Evolutionary conservation across 2,113 vertebrate genomes (phyloP).

Genomic region (Tonatia bakeri): DNA sequence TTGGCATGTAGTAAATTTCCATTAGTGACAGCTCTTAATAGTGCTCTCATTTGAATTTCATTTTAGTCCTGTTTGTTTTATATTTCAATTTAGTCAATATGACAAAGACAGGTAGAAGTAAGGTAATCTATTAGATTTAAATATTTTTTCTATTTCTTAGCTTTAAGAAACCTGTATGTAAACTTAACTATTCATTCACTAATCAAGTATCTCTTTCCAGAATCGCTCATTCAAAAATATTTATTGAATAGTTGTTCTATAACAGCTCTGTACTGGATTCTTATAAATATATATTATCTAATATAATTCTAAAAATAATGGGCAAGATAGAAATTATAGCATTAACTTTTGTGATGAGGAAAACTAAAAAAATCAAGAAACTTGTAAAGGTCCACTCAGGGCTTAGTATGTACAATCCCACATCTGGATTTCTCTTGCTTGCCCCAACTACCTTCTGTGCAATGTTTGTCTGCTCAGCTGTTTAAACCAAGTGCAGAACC

Average conservation of each 20-base stretch:
- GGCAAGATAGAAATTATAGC: background rate
- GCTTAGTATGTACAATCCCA: background rate
- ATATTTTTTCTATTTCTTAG: background rate
- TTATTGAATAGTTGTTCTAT: background rate
- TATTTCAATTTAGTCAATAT: background rate
- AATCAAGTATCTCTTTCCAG: background rate
- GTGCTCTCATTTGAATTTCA: background rate
- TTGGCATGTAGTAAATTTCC: background rate
- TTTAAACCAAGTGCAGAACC: background rate
- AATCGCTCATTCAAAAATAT: background rate
- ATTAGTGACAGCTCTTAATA: background rate
- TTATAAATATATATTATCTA: background rate
- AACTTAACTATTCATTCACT: background rate
- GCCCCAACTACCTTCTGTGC: background rate
- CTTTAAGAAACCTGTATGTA: background rate
- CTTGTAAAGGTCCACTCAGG: background rate
- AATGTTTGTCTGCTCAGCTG: background rate
- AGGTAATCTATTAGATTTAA: background rate
- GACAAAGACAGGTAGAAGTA: background rate
- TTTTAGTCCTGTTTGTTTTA: background rate
- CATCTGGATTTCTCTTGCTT: background rate
- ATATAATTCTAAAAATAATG: background rate
- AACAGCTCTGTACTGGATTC: background rate
- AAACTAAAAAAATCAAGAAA: background rate
- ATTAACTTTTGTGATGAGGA: background rate